Conservation (phyloP, 2,888 invertebrate species). For the Philereme transversata region DNA sequence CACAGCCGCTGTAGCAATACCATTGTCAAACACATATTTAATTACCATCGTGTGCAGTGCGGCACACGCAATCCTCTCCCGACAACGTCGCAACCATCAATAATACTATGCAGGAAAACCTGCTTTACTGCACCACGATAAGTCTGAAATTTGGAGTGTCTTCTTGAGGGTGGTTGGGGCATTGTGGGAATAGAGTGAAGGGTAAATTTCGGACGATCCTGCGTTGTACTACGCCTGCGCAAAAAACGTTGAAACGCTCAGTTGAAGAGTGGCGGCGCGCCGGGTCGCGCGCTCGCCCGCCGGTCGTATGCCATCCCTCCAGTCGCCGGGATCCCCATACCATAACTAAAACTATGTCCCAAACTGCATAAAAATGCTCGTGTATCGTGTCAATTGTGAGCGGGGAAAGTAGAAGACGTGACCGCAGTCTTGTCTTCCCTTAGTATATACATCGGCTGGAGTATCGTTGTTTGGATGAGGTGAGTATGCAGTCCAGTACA, state of each 20-base stretch:
- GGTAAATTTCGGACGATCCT: slow-evolving; percentile 80
- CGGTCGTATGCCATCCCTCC: slow-evolving; percentile 60
- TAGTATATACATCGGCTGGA: slow-evolving; percentile 57
- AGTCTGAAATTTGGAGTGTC: slow-evolving; percentile 32
- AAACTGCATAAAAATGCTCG: slow-evolving; percentile 52
- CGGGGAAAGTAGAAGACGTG: slow-evolving; percentile 49
- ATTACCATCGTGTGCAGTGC: slow-evolving; percentile 83
- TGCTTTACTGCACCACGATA: slow-evolving; percentile 21
- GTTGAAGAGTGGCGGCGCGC: slow-evolving; percentile 81
- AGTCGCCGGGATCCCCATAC: slow-evolving; percentile 62
- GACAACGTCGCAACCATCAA: slow-evolving; percentile 27
- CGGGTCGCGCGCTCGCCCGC: slow-evolving; percentile 84
- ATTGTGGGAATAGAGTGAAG: slow-evolving; percentile 42
- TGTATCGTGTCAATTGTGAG: slow-evolving; percentile 70
- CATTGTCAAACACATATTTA: slow-evolving; percentile 83
- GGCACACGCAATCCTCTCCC: slow-evolving; percentile 71
- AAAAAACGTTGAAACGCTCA: slow-evolving; percentile 64
- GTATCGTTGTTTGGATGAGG: slow-evolving; percentile 74
- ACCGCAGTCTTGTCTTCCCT: slow-evolving; percentile 71
- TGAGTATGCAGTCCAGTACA: slow-evolving; percentile 57
- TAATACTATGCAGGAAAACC: slow-evolving; percentile 2
- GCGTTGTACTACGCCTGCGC: slow-evolving; percentile 73
- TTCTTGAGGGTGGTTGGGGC: slow-evolving; percentile 41
- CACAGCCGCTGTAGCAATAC: slow-evolving; percentile 71
- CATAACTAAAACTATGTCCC: slow-evolving; percentile 72